These are phyloP conservation scores for Euproctis similis DNA, from an alignment of 2,888 invertebrate species.

Conservation along the genomic window DNA sequence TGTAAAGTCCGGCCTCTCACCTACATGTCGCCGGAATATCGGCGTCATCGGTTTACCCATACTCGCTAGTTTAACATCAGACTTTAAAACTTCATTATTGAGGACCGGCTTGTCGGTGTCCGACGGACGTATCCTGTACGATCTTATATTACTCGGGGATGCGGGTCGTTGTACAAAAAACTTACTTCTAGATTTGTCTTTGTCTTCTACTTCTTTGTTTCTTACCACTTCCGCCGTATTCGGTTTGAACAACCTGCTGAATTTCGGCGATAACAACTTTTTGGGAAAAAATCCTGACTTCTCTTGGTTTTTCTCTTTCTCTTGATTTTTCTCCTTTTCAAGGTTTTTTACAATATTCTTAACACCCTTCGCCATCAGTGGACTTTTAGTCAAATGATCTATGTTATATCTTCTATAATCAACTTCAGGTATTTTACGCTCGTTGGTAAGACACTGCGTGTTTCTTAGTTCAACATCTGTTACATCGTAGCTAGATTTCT, in stretches of 20 bases:
- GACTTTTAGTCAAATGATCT: conserved; percentile 37
- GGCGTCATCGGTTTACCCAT: conserved; percentile 70
- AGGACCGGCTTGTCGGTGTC: conserved; percentile 20
- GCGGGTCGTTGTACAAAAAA: conserved; percentile 59
- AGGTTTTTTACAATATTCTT: conserved; percentile 40
- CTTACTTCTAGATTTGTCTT: conserved; percentile 55
- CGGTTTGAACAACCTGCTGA: conserved; percentile 58
- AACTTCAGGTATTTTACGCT: conserved; percentile 38
- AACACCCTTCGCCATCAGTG: conserved; percentile 37
- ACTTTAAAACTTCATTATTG: conserved; percentile 43
- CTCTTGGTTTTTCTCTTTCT: conserved; percentile 38
- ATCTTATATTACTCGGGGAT: conserved; percentile 40
- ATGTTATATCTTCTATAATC: conserved; percentile 49
- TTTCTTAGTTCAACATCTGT: conserved; percentile 37
- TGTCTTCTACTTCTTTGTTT: conserved; percentile 36
- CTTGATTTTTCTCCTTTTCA: conserved; percentile 32
- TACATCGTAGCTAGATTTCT: conserved; percentile 50
- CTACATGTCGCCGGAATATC: conserved; percentile 50
- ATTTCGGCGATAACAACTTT: conserved; percentile 59
- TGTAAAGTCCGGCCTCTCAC: conserved; percentile 46
- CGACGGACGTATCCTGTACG: conserved; percentile 47
- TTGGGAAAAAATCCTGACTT: conserved; percentile 54
- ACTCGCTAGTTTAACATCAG: conserved; percentile 55
- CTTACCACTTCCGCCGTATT: conserved; percentile 41
- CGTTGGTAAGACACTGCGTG: conserved; percentile 25